phyloP scores from a whole-genome alignment of 2,888 invertebrate species.

The Bombylius major region DNA sequence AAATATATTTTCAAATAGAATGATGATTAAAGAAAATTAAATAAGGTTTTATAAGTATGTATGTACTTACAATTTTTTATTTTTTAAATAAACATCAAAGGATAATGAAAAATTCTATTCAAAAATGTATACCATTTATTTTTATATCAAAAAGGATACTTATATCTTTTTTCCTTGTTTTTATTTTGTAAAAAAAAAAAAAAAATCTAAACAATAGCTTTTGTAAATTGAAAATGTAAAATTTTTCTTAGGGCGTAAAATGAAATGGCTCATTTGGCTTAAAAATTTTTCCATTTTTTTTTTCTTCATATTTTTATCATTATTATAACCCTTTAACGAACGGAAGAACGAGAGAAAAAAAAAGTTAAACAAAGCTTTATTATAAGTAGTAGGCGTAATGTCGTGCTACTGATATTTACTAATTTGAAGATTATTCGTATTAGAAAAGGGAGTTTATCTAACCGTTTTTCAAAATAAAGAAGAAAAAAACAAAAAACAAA shows the following conservation, averaged over 20 bases:
- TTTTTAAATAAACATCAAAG: background rate
- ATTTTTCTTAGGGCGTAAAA: background rate
- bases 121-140: background rate
- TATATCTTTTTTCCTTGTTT: background rate
- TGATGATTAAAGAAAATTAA: background rate
- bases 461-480: no score
- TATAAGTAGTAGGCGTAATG: background rate
- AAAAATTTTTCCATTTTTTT: background rate
- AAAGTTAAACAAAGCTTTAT: background rate
- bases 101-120: background rate
- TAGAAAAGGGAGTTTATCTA: slow-evolving; percentile 9
- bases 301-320: no score
- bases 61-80: no score
- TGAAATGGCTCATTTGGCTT: slow-evolving; percentile 10
- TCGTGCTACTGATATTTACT: slow-evolving; percentile 13
- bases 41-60: background rate
- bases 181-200: no score
- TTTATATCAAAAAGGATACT: no score
- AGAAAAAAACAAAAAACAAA: no score
- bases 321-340: no score
- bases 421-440: slow-evolving; percentile 14
- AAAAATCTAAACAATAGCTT: background rate
- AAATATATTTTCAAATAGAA: no score
- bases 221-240: background rate
- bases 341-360: no score